Conservation (phyloP, 1,140 invertebrate species). For the Thrips palmi region DNA sequence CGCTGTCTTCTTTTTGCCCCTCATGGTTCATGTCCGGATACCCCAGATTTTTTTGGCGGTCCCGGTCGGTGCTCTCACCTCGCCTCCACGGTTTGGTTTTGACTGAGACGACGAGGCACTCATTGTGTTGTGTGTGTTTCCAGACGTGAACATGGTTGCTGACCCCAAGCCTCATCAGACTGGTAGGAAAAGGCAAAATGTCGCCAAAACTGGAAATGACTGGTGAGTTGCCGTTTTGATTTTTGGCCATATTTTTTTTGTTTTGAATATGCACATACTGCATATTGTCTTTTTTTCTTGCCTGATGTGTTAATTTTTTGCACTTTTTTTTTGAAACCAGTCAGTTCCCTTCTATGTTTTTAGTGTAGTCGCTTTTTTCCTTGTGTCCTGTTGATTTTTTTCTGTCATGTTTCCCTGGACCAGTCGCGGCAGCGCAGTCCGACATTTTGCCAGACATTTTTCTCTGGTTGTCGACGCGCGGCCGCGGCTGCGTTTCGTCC, state of each 20-base stretch:
- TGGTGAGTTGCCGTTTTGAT: slow-evolving; percentile 36
- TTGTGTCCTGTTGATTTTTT: too few species aligned
- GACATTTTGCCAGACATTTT: too few species aligned
- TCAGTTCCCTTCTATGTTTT: neutral
- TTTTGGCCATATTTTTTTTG: slow-evolving; percentile 1
- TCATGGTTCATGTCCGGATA: neutral
- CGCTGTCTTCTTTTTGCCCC: neutral
- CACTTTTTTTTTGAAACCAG: neutral
- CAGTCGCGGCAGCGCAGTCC: too few species aligned
- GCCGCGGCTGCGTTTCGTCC: too few species aligned
- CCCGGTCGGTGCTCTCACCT: neutral
- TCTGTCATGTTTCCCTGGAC: too few species aligned
- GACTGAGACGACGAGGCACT: slow-evolving; percentile 1
- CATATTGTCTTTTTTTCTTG: too few species aligned
- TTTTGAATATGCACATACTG: too few species aligned
- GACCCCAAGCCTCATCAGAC: slow-evolving; percentile 69
- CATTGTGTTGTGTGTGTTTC: slow-evolving; percentile 22
- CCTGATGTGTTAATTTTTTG: too few species aligned
- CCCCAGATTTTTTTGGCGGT: neutral
- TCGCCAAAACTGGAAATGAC: slow-evolving; percentile 61
- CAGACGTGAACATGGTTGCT: slow-evolving; percentile 68
- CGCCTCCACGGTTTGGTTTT: neutral
- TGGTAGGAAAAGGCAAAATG: slow-evolving; percentile 56
- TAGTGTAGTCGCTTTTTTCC: too few species aligned
- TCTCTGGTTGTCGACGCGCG: too few species aligned